Evolutionary conservation across 2,888 invertebrate genomes (phyloP), one percentile per base, ranked within the genome.

Genomic region (Boloria selene): DNA sequence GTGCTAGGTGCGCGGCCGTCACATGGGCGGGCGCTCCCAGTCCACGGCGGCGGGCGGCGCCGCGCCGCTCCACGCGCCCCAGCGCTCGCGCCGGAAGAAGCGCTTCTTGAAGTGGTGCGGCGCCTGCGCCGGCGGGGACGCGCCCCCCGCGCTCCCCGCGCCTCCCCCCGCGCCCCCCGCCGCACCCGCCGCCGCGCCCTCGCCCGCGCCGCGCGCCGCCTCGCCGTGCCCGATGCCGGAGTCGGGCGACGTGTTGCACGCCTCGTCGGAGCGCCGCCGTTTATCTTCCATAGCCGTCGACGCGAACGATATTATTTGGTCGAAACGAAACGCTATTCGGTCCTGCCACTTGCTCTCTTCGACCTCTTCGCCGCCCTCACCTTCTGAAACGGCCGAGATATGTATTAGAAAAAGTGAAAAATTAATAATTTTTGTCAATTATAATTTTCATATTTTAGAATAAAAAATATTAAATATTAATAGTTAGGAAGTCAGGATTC

Each of bases 261-360:
- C 85, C 75, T 96, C 96, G 87, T 97, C 97, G 50, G 97, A 97
- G 69, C 97, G 94, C 69, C 97, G 94, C 67, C 97, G 94, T 80
- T 97, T 95, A 87, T 97, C 96, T 83, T 97, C 97, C 83, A 98
- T 93, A 80, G 98, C 98, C 16, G 97, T 97, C 50, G 98, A 97
- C 58, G 98, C 98, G 83, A 98, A 97, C 68, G 97, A 98, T 74
- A 98, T 97, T 77, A 98, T 93, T 74, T 97, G 96, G 90, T 98
- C 98, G 93, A 98, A 98, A 62, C 97, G 97, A 75, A 96, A 97
- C 84, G 96, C 97, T 77, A 98, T 97, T 75, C 97, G 96, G 86
- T 97, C 97, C 86, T 98, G 97, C 98, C 98, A 98, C 86, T 97
- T 96, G 76, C 96, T 95, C 86, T 96, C 96, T 84, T 96, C 96